Evolutionary conservation across 2,888 invertebrate genomes (phyloP).

Genomic region (Chymomyza fuscimana): DNA sequence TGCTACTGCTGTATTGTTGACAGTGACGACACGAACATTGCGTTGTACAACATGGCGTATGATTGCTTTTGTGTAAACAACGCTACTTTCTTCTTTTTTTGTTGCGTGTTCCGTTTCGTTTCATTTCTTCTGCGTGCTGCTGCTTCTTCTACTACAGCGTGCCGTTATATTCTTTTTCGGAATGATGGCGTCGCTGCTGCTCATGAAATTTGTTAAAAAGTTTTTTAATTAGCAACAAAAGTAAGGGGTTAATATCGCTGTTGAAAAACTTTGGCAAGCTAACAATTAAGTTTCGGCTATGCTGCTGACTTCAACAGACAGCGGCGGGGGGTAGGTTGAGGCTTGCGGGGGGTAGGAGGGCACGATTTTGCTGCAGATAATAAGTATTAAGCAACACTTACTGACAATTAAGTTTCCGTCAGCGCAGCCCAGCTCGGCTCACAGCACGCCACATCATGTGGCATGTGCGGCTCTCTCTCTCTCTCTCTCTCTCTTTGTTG

Average conservation of each 20-base stretch:
- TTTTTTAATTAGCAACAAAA: conserved; percentile 77
- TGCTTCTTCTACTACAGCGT: background rate
- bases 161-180: background rate
- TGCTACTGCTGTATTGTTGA: conserved; percentile 58
- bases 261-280: conserved; percentile 70
- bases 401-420: conserved; percentile 68
- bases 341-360: conserved; percentile 18
- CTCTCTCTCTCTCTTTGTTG: conserved; percentile 50
- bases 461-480: conserved; percentile 11
- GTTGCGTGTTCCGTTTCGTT: background rate
- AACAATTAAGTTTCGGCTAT: conserved; percentile 71
- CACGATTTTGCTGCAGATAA: conserved; percentile 51
- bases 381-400: conserved; percentile 73
- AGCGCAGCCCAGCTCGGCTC: background rate
- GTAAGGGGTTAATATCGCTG: conserved; percentile 71
- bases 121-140: background rate
- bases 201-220: conserved; percentile 62
- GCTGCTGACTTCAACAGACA: conserved; percentile 57
- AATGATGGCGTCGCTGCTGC: conserved; percentile 21
- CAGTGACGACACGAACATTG: conserved; percentile 58
- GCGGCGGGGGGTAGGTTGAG: conserved; percentile 14
- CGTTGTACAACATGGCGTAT: conserved; percentile 66
- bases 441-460: background rate
- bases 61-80: conserved; percentile 76
- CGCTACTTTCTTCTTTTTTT: conserved; percentile 22